These are phyloP conservation scores for Physella acuta DNA, from an alignment of 1,140 invertebrate species.

Conservation along the genomic window DNA sequence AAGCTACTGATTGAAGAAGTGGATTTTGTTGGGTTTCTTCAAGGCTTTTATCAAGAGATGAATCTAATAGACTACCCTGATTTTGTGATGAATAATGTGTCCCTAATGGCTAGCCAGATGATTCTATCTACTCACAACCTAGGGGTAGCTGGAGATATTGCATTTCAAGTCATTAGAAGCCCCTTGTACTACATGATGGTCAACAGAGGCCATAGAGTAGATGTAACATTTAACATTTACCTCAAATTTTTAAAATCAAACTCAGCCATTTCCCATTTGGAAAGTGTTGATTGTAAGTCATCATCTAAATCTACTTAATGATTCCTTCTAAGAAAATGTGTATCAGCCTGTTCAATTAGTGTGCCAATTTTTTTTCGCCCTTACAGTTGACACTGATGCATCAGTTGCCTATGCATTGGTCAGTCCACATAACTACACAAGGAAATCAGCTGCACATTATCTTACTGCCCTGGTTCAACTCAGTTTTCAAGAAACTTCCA, in stretches of 20 bases:
- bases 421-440: conserved; percentile 19
- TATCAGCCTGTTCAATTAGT: too few relatives aligned
- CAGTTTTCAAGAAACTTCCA: not conserved
- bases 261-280: not conserved
- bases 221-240: conserved; percentile 10
- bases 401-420: not conserved
- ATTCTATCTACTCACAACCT: not conserved
- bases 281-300: conserved; percentile 16
- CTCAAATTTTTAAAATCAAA: not conserved
- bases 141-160: not conserved
- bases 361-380: not conserved
- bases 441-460: conserved; percentile 15
- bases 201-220: conserved; percentile 10
- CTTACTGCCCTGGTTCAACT: not conserved
- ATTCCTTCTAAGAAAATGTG: too few relatives aligned
- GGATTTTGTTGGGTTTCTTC: not conserved
- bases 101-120: conserved; percentile 11
- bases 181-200: conserved; percentile 13
- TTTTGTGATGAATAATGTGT: conserved; percentile 17
- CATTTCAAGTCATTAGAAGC: conserved; percentile 10
- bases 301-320: too few relatives aligned
- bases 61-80: conserved; percentile 7
- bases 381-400: conserved; percentile 11
- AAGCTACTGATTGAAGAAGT: not conserved
- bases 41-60: not conserved